Base-by-base conservation (phyloP, 2,113 vertebrate species). In the Poeciliopsis prolifica region DNA sequence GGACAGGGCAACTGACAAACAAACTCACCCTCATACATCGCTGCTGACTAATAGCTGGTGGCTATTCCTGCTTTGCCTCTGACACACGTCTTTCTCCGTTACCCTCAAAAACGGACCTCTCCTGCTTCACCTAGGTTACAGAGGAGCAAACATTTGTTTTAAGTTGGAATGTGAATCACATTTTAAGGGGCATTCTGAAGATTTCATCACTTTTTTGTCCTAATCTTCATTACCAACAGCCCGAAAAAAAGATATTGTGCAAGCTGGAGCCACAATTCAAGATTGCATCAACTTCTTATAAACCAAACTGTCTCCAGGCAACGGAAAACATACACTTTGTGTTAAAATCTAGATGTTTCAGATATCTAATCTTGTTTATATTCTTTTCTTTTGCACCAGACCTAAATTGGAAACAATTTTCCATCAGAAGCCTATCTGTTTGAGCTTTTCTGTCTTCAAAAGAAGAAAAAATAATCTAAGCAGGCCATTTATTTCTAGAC, bases 231-330 rank as follows among this genome's bases (percentile, higher is more conserved):
- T 1, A 1, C 29, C 29, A 61, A 29, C 48, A 70, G 69, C 31
- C 33, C 74, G 75, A 70, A 87, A 75, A 75, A 90, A 79, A 75
- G 58, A 73, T 78, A 44, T 28, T 65, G 22, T 10, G 26, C 69
- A 51, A 22, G 37, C 10, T 64, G 28, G 30, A 26, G 28, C 51
- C 15, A 61, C 54, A 48, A 48, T 60, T 54, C n/a, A 6, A 76
- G 81, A 90, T 84, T 77, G 28, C 54, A 90, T 88, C 88, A 64
- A 62, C 22, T 58, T 79, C 65, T 35, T 85, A 60, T 72, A 86
- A 86, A 90, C 89, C 87, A 68, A 80, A 61, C 77, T 70, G 74
- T 75, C 65, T 70, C 82, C 77, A 68, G 72, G 80, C 86, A 82
- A 83, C 85, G 80, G 82, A 65, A 65, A 78, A 40, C 33, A 75